Percentiles rank a stretch among this genome's conserved stretches.
Conservation (phyloP, 2,113 vertebrate species). For the Tyrannus savana region DNA sequence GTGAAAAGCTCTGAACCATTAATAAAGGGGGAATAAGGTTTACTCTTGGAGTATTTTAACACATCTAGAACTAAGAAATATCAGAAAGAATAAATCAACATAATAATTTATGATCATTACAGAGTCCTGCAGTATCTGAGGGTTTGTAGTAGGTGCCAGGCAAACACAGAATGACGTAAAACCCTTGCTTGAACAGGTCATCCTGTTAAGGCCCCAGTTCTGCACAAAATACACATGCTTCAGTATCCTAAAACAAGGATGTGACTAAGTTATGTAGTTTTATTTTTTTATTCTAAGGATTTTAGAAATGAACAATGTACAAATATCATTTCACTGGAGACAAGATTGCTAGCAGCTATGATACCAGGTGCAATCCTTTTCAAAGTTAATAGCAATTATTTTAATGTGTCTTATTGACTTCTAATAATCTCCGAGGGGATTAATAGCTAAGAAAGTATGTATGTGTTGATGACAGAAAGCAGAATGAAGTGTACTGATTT, state of each 20-base stretch:
- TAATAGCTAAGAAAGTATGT: conserved; percentile 71
- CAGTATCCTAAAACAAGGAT: background rate
- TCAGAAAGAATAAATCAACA: background rate
- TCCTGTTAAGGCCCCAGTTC: background rate
- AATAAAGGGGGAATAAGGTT: background rate
- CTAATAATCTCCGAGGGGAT: conserved; percentile 70
- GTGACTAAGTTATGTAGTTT: background rate
- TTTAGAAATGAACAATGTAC: background rate
- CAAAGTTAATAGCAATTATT: conserved; percentile 51
- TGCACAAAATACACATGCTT: background rate
- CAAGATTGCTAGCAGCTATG: conserved; percentile 24
- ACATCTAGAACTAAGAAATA: background rate
- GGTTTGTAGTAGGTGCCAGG: background rate
- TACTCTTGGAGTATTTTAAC: background rate
- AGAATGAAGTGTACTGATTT: conserved; percentile 79
- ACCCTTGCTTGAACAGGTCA: background rate
- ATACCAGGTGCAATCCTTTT: background rate
- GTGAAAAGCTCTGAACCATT: background rate
- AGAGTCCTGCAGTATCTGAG: background rate
- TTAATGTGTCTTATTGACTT: conserved; percentile 63
- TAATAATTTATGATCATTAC: background rate
- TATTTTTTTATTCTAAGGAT: background rate
- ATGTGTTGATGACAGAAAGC: conserved; percentile 80
- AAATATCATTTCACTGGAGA: background rate
- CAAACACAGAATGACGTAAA: background rate